Conservation (phyloP, 2,113 vertebrate species). For the Microcebus murinus region DNA sequence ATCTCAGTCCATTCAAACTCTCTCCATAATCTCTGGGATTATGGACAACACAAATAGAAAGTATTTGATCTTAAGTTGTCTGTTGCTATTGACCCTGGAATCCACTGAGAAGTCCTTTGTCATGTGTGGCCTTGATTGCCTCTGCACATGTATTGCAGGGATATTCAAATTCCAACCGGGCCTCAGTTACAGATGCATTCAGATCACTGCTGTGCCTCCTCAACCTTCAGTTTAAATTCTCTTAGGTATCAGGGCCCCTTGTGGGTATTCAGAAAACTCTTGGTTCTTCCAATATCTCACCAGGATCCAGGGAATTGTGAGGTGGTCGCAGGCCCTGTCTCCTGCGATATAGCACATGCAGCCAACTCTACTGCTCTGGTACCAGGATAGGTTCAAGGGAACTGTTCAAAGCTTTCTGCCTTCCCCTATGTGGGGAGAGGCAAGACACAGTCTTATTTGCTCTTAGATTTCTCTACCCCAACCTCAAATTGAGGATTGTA, state of each 20-base stretch:
- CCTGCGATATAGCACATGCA: neutral
- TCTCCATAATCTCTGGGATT: neutral
- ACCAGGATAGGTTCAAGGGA: neutral
- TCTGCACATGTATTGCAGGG: neutral
- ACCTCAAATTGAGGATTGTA: neutral
- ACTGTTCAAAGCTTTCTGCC: neutral
- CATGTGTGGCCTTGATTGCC: neutral
- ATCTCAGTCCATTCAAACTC: neutral
- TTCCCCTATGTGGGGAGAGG: neutral
- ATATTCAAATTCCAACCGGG: slow-evolving; percentile 26
- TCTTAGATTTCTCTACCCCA: neutral
- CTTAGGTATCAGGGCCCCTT: neutral
- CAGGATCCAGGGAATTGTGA: neutral
- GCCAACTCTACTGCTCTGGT: neutral
- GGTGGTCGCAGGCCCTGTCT: neutral
- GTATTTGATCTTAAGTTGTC: neutral
- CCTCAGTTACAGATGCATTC: neutral
- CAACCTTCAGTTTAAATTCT: neutral
- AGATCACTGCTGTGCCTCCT: neutral
- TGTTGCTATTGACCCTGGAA: neutral
- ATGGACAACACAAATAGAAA: neutral
- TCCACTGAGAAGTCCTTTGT: neutral
- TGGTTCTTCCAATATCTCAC: neutral
- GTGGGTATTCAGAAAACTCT: neutral
- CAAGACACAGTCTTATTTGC: neutral